phyloP scores from a whole-genome alignment of 2,797 vertebrate species.

The Labeo calbasu region DNA sequence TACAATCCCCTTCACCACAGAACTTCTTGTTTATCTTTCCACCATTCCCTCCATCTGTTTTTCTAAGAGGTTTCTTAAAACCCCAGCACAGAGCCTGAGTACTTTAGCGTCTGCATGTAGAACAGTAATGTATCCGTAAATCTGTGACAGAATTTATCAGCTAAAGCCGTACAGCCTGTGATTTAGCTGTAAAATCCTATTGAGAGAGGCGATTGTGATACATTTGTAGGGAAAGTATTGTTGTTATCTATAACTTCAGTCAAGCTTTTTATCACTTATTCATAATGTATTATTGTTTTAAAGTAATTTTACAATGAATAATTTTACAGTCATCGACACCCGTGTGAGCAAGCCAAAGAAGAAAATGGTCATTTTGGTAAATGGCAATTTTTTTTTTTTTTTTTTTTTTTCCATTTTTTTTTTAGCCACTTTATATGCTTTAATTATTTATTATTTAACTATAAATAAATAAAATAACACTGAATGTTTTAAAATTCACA shows the following conservation, averaged over 20 bases:
- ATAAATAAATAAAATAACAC: not conserved
- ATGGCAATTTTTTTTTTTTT: not conserved
- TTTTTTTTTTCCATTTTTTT: not conserved
- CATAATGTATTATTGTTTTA: not conserved
- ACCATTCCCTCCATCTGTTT: conserved; percentile 27
- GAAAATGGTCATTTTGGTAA: not conserved
- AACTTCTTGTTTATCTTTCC: conserved; percentile 24
- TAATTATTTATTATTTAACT: not conserved
- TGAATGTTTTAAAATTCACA: not conserved
- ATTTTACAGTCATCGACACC: no score
- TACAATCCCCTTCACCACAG: not conserved
- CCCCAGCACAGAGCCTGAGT: not conserved
- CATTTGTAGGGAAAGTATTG: not conserved
- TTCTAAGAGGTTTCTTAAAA: conserved; percentile 29
- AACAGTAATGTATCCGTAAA: conserved; percentile 33
- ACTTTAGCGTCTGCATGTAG: conserved; percentile 1
- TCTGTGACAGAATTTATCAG: conserved; percentile 48
- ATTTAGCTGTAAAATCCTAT: conserved; percentile 28
- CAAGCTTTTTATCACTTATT: not conserved
- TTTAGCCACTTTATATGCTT: not conserved
- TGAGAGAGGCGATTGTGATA: not conserved
- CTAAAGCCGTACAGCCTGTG: conserved; percentile 10
- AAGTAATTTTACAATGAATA: not conserved
- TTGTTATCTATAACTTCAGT: not conserved
- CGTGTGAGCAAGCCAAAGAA: not conserved